phyloP scores from a whole-genome alignment of 1,140 invertebrate species.

The Anastatus disparis region DNA sequence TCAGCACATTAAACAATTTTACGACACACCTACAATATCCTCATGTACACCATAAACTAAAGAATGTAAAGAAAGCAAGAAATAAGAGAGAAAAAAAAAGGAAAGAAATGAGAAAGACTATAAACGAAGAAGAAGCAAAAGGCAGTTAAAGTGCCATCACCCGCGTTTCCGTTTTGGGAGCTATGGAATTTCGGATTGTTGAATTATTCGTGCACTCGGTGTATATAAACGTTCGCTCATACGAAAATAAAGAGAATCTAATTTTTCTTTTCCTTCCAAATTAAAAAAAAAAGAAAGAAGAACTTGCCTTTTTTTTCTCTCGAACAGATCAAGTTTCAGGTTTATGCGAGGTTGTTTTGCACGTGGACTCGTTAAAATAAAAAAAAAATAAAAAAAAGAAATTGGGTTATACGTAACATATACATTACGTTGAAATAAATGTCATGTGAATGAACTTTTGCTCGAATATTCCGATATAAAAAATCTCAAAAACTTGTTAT shows the following conservation, averaged over 20 bases:
- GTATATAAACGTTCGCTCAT: too few species aligned
- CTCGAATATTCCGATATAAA: too few species aligned
- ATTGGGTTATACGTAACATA: not conserved
- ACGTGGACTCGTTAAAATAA: too few species aligned
- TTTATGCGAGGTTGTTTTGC: too few species aligned
- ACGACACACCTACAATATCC: too few species aligned
- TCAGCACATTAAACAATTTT: too few species aligned
- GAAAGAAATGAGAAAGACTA: not conserved
- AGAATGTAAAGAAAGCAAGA: not conserved
- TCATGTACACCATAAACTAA: too few species aligned
- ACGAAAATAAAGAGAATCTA: constrained; percentile 19
- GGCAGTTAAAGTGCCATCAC: not conserved
- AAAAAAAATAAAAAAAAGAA: not conserved
- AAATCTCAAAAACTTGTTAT: too few species aligned
- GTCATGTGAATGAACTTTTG: not conserved
- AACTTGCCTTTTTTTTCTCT: not conserved
- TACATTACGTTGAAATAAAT: not conserved
- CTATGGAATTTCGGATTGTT: not conserved
- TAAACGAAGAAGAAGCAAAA: not conserved
- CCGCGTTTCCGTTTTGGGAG: not conserved
- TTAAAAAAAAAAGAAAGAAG: too few species aligned
- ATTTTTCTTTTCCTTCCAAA: not conserved
- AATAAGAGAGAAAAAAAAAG: not conserved
- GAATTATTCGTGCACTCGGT: too few species aligned
- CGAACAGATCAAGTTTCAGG: constrained; percentile 15